These are phyloP conservation scores for Chironomus tentans DNA, from an alignment of 2,888 invertebrate species.

Conservation along the genomic window DNA sequence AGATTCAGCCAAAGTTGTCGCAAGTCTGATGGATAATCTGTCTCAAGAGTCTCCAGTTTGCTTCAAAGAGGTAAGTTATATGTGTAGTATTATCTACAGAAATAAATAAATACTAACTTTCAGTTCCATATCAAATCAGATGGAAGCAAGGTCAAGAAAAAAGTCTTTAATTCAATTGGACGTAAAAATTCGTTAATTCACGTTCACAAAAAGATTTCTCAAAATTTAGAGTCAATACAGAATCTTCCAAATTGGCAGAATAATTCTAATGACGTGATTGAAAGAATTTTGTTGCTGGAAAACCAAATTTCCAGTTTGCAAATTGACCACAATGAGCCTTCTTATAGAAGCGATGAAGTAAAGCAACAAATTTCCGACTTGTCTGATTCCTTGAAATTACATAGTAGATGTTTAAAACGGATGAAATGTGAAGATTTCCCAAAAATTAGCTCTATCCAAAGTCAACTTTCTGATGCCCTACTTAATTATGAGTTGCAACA, in stretches of 20 bases:
- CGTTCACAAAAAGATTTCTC: background rate
- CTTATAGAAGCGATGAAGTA: background rate
- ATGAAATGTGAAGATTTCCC: background rate
- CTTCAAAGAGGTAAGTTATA: background rate
- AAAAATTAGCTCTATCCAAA: background rate
- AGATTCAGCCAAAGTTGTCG: background rate
- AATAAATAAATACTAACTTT: too few species aligned
- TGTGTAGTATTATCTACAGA: background rate
- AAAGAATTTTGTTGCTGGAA: background rate
- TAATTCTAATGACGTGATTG: background rate
- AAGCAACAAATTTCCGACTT: background rate
- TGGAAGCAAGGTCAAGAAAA: background rate
- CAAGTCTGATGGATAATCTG: background rate
- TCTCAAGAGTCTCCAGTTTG: background rate
- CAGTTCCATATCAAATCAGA: background rate
- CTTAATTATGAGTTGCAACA: too few species aligned
- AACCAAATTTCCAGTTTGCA: background rate
- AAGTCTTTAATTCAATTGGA: background rate
- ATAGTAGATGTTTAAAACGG: background rate
- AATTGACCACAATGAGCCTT: background rate
- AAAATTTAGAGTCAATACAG: too few species aligned
- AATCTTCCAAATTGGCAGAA: background rate
- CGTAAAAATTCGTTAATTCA: background rate
- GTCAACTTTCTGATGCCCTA: too few species aligned
- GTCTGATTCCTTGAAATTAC: background rate